Conservation (phyloP, 2,888 invertebrate genomes). For the Labia minor region DNA sequence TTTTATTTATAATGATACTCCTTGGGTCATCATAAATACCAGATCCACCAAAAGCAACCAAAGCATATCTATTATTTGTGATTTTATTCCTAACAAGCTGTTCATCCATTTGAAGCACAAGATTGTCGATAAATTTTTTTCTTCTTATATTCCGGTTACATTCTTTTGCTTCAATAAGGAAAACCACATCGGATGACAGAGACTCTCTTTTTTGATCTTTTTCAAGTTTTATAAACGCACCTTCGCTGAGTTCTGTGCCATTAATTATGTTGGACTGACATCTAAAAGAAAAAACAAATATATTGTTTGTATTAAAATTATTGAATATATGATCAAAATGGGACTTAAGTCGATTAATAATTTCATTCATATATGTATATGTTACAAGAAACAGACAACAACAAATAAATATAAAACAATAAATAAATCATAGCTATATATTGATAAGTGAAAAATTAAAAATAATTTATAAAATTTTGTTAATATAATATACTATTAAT, state of each 20-base stretch:
- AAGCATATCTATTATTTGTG: conserved; percentile 64
- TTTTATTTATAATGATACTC: conserved; percentile 59
- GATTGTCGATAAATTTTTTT: conserved; percentile 55
- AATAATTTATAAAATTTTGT: too few relatives aligned
- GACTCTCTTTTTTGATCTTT: conserved; percentile 42
- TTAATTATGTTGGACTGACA: conserved; percentile 50
- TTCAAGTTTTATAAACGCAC: conserved; percentile 57
- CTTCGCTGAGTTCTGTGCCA: conserved; percentile 57
- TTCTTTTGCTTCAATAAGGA: conserved; percentile 74
- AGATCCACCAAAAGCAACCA: conserved; percentile 71
- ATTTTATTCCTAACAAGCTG: conserved; percentile 54
- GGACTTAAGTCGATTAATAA: too few relatives aligned
- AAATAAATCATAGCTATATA: too few relatives aligned
- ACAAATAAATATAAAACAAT: too few relatives aligned
- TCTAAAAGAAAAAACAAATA: conserved; percentile 36
- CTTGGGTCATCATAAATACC: conserved; percentile 61
- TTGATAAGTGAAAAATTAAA: too few relatives aligned
- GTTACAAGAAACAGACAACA: too few relatives aligned
- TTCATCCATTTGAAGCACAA: conserved; percentile 55
- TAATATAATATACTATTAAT: too few relatives aligned
- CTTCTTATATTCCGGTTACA: conserved; percentile 64
- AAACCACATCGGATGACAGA: conserved; percentile 71
- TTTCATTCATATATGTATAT: too few relatives aligned
- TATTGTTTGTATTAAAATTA: neutral
- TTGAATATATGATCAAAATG: too few relatives aligned